Percentiles rank a stretch among this genome's conserved stretches.
phyloP scores from a whole-genome alignment of 30 jellyfish, hydroid and myxozoan genomes.

The Clytia hemisphaerica region DNA sequence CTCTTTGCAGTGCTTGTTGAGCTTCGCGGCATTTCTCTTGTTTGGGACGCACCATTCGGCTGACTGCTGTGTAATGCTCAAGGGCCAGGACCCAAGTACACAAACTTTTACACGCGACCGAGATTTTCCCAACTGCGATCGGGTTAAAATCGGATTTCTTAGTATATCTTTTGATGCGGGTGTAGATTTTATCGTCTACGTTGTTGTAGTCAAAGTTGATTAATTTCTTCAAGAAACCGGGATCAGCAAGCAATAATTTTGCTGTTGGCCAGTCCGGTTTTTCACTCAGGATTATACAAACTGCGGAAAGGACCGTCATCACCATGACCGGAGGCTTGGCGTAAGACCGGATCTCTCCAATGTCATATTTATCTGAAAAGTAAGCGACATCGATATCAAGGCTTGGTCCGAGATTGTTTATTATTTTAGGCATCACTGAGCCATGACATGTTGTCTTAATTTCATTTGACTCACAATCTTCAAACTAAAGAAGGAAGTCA shows the following conservation, averaged over 20 bases:
- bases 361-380: conserved; percentile 85
- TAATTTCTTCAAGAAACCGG: conserved; percentile 61
- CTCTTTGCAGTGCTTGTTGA: conserved; percentile 61
- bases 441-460: too few relatives aligned
- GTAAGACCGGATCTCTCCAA: conserved; percentile 78
- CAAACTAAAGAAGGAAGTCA: too few relatives aligned
- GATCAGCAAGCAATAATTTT: conserved; percentile 71
- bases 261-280: conserved; percentile 91
- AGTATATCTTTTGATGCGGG: conserved; percentile 59
- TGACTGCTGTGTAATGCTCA: conserved; percentile 70
- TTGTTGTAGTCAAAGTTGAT: conserved; percentile 58
- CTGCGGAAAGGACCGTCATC: conserved; percentile 88
- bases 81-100: conserved; percentile 93
- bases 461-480: too few relatives aligned
- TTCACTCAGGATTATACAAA: conserved; percentile 76
- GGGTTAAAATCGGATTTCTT: conserved; percentile 74
- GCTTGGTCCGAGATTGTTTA: too few relatives aligned
- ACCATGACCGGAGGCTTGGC: conserved; percentile 92
- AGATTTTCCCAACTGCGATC: conserved; percentile 78
- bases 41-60: conserved; percentile 75
- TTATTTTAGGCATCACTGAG: too few relatives aligned
- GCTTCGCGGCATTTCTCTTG: conserved; percentile 79
- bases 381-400: too few relatives aligned
- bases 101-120: conserved; percentile 87
- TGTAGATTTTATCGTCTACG: conserved; percentile 57